These are phyloP conservation scores for Thryonomys swinderianus DNA, from an alignment of 2,113 vertebrate genomes.

Conservation along the genomic window DNA sequence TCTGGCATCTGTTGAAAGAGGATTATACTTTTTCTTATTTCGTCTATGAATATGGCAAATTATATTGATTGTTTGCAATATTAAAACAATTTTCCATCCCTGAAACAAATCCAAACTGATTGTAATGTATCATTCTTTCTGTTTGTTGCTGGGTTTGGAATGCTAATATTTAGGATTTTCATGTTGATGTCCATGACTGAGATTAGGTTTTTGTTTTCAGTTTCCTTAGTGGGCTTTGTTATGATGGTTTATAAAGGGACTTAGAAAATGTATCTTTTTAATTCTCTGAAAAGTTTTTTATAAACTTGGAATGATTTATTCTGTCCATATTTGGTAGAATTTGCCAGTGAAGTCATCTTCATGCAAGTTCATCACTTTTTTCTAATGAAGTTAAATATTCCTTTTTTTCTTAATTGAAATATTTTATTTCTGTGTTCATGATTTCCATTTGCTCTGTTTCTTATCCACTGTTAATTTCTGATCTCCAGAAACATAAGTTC, in stretches of 20 bases:
- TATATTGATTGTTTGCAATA: neutral
- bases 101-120: neutral
- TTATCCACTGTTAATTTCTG: neutral
- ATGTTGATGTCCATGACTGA: neutral
- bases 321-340: neutral
- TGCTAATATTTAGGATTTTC: neutral
- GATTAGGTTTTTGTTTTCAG: neutral
- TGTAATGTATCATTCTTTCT: neutral
- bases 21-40: neutral
- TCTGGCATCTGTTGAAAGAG: neutral
- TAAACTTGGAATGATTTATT: neutral
- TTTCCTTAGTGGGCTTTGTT: neutral
- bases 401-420: neutral
- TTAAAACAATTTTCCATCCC: neutral
- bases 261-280: neutral
- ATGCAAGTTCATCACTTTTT: neutral
- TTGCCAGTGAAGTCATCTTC: neutral
- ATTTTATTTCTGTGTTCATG: neutral
- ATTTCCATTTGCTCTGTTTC: neutral
- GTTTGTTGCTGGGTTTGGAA: neutral
- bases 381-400: neutral
- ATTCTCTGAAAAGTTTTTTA: neutral
- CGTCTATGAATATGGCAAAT: neutral
- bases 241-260: neutral
- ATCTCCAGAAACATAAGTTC: neutral